phyloP scores from a whole-genome alignment of 2,888 invertebrate genomes.

The Temnothorax ravouxi region DNA sequence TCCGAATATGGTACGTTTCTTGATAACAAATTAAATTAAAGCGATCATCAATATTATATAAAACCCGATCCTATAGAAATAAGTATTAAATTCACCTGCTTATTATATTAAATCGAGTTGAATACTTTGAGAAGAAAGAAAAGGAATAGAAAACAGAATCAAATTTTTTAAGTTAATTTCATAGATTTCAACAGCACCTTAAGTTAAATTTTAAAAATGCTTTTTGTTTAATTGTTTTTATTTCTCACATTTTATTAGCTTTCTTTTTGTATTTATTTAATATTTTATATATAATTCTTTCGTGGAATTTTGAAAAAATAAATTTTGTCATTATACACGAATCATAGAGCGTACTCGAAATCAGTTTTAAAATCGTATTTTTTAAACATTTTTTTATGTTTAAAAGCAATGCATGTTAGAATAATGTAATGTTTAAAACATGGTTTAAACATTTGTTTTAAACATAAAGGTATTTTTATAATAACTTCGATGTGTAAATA shows the following conservation, averaged over 20 bases:
- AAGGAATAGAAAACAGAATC: not conserved
- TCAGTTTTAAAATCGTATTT: not conserved
- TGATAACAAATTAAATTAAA: not conserved
- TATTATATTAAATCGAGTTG: not conserved
- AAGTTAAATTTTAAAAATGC: not conserved
- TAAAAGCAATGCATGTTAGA: not conserved
- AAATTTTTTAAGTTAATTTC: not conserved
- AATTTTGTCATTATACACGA: not conserved
- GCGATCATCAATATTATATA: not conserved
- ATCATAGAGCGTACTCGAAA: not conserved
- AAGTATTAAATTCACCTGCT: not conserved
- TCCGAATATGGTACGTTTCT: slow-evolving; percentile 80
- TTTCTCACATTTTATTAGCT: not conserved
- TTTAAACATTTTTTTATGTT: not conserved
- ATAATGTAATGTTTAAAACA: not conserved
- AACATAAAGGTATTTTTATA: not conserved
- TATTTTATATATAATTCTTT: not conserved
- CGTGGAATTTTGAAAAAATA: not conserved
- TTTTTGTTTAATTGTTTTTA: not conserved
- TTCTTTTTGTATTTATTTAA: not conserved
- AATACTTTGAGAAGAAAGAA: not conserved
- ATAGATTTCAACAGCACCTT: not conserved
- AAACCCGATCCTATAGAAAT: not conserved
- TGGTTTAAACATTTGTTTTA: not conserved
- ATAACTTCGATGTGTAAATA: not conserved